phyloP scores from a whole-genome alignment of 1,140 invertebrate species.

The Micrasema minimum region DNA sequence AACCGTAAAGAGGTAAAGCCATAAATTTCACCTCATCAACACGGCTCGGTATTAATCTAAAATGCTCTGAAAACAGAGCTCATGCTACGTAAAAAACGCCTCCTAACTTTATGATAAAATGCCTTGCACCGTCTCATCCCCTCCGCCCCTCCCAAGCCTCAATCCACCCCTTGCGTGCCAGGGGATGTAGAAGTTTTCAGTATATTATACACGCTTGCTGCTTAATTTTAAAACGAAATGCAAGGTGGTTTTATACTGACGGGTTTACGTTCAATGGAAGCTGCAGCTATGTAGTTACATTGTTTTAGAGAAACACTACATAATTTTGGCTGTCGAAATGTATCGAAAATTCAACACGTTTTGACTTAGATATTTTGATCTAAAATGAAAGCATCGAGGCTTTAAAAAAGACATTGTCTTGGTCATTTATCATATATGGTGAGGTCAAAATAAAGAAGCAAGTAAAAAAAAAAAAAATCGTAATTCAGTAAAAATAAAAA shows the following conservation, averaged over 20 bases:
- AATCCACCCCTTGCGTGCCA: constrained; percentile 10
- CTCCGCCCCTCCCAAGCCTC: constrained; percentile 8
- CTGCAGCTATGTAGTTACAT: constrained; percentile 5
- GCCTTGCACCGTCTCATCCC: constrained; percentile 28
- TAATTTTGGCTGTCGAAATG: no score
- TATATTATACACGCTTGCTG: constrained; percentile 52
- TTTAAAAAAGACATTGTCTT: no score
- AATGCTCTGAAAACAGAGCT: constrained; percentile 24
- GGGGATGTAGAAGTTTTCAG: constrained; percentile 45
- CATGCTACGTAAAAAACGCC: constrained; percentile 48
- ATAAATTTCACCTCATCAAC: constrained; percentile 37
- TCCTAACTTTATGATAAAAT: constrained; percentile 39
- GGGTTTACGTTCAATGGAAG: constrained; percentile 8
- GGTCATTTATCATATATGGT: no score
- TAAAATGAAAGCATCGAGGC: no score
- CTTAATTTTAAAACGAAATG: constrained; percentile 55
- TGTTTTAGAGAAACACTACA: not conserved
- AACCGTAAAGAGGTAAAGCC: not conserved
- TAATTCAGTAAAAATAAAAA: no score
- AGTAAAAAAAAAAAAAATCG: no score
- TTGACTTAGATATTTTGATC: no score
- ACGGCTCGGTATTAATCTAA: constrained; percentile 29
- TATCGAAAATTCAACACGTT: no score
- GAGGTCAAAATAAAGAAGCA: no score
- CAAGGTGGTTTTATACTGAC: constrained; percentile 53